These are phyloP conservation scores for Benthochromis sp. DNA, from an alignment of 2,113 vertebrate genomes.

Conservation along the genomic window DNA sequence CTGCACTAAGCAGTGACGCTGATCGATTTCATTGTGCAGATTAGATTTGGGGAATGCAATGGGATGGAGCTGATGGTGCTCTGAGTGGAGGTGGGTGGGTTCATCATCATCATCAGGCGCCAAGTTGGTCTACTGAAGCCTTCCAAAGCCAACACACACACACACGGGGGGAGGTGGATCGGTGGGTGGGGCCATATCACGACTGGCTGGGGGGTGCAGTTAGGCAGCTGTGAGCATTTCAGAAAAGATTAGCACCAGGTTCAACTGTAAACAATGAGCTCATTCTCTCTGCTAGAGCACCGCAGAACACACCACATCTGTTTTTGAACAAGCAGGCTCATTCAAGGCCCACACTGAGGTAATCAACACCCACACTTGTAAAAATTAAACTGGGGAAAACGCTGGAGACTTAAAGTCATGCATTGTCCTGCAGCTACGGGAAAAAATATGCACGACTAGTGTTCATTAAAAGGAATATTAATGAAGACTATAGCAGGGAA, in stretches of 20 bases:
- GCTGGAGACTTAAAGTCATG: not conserved
- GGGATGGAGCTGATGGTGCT: conserved; percentile 28
- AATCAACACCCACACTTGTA: conserved; percentile 31
- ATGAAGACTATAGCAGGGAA: not conserved
- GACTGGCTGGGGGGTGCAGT: conserved; percentile 40
- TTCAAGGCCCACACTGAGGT: conserved; percentile 60
- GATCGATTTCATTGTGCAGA: conserved; percentile 44
- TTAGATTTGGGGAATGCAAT: conserved; percentile 46
- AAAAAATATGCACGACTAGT: not conserved
- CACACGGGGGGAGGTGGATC: not conserved
- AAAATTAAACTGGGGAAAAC: conserved; percentile 20
- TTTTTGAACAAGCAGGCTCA: conserved; percentile 62
- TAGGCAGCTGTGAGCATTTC: conserved; percentile 70
- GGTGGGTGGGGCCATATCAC: not conserved
- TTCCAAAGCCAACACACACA: conserved; percentile 7
- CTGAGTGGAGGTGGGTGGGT: conserved; percentile 11
- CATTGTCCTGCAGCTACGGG: not conserved
- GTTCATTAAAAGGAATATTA: not conserved
- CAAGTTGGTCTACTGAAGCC: conserved; percentile 26
- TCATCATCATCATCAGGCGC: conserved; percentile 3
- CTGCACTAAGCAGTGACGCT: not conserved
- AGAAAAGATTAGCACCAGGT: conserved; percentile 70
- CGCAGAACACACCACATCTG: conserved; percentile 62
- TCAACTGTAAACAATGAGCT: conserved; percentile 71
- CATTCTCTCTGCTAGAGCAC: conserved; percentile 56